Evolutionary conservation across 2,888 invertebrate species (phyloP), one percentile per base, ranked within the genome.

Genomic region (Gasteruption jaculator): DNA sequence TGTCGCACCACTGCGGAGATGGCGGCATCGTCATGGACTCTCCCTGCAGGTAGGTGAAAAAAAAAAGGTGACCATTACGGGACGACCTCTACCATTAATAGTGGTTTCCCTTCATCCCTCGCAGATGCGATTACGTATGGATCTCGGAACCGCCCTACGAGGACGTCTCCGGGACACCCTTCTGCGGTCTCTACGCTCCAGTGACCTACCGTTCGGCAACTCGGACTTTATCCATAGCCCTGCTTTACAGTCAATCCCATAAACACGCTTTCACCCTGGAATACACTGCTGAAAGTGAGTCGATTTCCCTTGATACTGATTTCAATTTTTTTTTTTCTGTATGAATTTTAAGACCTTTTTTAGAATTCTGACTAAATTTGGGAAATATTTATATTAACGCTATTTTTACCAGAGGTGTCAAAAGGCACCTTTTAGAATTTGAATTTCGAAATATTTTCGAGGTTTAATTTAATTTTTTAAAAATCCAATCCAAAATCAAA

Each of bases 111-210:
- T 8, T 36, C 5, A 20, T 2, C 32, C 12, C 7, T 29, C 69
- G 66, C 41, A 73, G 76, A 32, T 82, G 82, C 53, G 82, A 82
- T 58, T 79, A 81, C 53, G 75, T 83, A 14, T 77, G 80, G 72
- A 74, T 83, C 41, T 77, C 79, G 36, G 82, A 83, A 57, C 81
- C 81, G 4, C 78, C 80, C 0, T 81, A 79, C 53, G 80, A 81
- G 50, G 76, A 76, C 19, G 73, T 74, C 8, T 77, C 80, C 2
- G 78, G 79, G 0, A 74, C 77, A 49, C 78, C 78, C 40, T 81
- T 78, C 54, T 83, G 82, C 54, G 81, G 81, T 5, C 46, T 65
- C 4, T 65, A 68, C 30, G 52, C 70, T 11, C 67, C 68, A n/a
- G 56, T 67, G 41, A 62, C 65, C 20, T 82, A 81, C 55, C 74